phyloP scores from a whole-genome alignment of 2,888 invertebrate species.

The Augochlorella aurata region DNA sequence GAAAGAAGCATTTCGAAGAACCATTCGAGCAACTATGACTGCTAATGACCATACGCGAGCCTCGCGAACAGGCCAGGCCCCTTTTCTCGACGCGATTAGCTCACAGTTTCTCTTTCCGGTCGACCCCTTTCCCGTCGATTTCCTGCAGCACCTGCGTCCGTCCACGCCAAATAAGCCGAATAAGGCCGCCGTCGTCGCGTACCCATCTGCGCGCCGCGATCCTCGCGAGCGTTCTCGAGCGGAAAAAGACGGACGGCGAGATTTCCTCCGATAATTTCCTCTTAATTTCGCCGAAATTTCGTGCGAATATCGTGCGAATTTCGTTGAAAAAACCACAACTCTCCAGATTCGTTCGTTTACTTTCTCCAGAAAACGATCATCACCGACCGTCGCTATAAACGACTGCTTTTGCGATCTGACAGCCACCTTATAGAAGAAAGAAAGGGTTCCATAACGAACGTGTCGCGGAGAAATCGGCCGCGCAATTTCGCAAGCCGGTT shows the following conservation, averaged over 20 bases:
- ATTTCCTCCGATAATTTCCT: neutral
- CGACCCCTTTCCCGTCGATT: conserved; percentile 60
- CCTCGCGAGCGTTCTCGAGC: conserved; percentile 29
- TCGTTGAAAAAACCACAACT: too few species aligned
- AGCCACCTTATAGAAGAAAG: neutral
- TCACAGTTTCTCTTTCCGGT: conserved; percentile 64
- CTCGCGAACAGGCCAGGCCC: conserved; percentile 11
- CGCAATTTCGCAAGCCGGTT: conserved; percentile 7
- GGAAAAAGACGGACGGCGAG: conserved; percentile 18
- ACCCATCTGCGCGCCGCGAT: conserved; percentile 40
- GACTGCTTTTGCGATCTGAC: neutral
- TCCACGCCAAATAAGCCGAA: conserved; percentile 61
- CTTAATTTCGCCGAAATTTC: too few species aligned
- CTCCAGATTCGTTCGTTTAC: too few species aligned
- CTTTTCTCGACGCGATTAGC: conserved; percentile 56
- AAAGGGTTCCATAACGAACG: neutral
- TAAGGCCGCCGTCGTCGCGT: conserved; percentile 47
- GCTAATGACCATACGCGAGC: conserved; percentile 30
- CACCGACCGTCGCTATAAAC: too few species aligned
- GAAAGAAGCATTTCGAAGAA: neutral
- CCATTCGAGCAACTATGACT: conserved; percentile 22
- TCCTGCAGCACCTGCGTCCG: conserved; percentile 56
- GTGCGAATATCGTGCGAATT: too few species aligned
- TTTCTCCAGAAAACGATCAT: too few species aligned
- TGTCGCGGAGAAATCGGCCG: neutral